Conservation (phyloP, 1,140 invertebrate species). For the Holotrichia oblita region DNA sequence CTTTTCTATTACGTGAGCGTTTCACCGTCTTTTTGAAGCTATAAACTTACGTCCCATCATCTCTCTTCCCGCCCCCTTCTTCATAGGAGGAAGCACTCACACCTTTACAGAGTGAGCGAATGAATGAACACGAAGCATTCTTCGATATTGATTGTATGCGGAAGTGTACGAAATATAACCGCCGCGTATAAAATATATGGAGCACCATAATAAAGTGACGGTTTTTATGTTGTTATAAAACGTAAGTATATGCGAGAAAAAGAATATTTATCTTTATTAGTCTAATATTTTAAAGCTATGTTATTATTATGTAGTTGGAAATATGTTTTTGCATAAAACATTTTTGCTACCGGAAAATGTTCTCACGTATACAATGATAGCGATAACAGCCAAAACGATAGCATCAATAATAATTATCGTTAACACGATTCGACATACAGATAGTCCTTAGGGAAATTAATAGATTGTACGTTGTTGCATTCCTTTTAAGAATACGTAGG, state of each 20-base stretch:
- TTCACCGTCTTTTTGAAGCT: conserved; percentile 32
- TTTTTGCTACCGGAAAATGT: too few species aligned
- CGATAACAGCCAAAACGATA: too few species aligned
- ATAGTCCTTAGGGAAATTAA: too few species aligned
- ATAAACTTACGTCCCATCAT: conserved; percentile 28
- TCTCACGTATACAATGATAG: too few species aligned
- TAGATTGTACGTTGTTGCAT: too few species aligned
- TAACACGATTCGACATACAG: too few species aligned
- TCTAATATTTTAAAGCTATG: too few species aligned
- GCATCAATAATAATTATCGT: too few species aligned
- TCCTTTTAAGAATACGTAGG: too few species aligned
- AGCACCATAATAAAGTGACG: neutral
- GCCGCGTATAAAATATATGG: neutral
- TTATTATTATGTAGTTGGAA: too few species aligned
- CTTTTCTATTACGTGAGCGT: conserved; percentile 39
- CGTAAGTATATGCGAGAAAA: neutral
- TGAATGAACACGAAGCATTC: neutral
- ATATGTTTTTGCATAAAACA: too few species aligned
- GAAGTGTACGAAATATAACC: conserved; percentile 4
- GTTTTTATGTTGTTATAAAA: neutral
- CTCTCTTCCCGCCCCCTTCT: neutral
- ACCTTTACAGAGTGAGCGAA: neutral
- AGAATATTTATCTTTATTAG: neutral
- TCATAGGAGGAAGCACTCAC: neutral
- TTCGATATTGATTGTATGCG: neutral